Evolutionary conservation across 2,797 vertebrate species (phyloP).

Genomic region (Macropus fuliginosus): DNA sequence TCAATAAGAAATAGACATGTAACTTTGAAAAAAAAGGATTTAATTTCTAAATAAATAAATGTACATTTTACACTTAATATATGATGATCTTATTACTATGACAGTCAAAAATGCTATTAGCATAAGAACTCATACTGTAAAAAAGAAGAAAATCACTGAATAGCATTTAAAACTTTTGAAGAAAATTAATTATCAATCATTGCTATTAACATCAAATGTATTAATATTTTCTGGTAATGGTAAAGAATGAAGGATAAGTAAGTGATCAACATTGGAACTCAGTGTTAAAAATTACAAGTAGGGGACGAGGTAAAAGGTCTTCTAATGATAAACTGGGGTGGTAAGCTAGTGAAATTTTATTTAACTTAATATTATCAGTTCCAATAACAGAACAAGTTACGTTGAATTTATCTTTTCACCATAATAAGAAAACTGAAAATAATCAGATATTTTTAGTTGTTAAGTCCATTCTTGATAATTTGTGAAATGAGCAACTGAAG

Average conservation of each 20-base stretch:
- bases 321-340: not conserved
- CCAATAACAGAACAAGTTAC: not conserved
- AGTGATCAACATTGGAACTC: not conserved
- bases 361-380: not conserved
- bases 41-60: not conserved
- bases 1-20: not conserved
- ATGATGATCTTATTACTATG: not conserved
- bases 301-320: not conserved
- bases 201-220: constrained; percentile 1
- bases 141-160: constrained; percentile 42
- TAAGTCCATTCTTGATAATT: too few species aligned
- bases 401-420: not conserved
- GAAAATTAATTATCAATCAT: constrained; percentile 11
- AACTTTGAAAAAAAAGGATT: not conserved
- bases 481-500: too few species aligned
- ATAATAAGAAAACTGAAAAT: not conserved
- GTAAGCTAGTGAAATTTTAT: not conserved
- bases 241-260: constrained; percentile 27
- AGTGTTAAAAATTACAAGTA: not conserved
- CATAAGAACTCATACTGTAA: constrained; percentile 25
- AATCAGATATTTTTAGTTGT: too few species aligned
- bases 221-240: constrained; percentile 12
- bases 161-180: constrained; percentile 24
- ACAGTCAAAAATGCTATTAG: constrained; percentile 40
- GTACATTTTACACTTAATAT: not conserved